Evolutionary conservation across 2,797 vertebrate species (phyloP), one percentile per base, ranked within the genome.

Genomic region (Xenentodon cancila): DNA sequence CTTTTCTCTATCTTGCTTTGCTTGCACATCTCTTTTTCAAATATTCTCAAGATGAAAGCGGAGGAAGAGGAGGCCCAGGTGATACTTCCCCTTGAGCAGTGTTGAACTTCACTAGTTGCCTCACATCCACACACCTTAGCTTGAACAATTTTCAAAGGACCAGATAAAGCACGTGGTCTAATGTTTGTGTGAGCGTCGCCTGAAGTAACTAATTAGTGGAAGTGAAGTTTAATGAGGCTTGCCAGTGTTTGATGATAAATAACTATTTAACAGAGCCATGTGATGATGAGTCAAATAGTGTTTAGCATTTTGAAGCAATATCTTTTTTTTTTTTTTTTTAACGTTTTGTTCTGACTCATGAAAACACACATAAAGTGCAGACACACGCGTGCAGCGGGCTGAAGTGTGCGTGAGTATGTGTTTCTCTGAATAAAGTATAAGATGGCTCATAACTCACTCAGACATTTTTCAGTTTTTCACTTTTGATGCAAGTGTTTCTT

Each of bases 201-300:
- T 75, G 73, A 81, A 80, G 79, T 21, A 75, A 76, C 73, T 81
- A 76, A 79, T 85, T 88, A 75, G 73, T 54, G 49, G 60, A 73
- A 78, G 73, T 77, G 68, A 68, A 68, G 82, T 84, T 53, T 84
- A 86, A 88, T 84, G 79, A 88, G 64, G 70, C 79, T 72, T 81
- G 71, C 72, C 61, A 59, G 66, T 73, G 81, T 79, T 85, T 80
- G 85, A 89, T 79, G 77, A 80, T 72, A 81, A 83, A 84, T 78
- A 86, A 80, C 77, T 71, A 73, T 73, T 57, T 56, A 71, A 63
- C 49, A 64, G 53, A 79, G 65, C 59, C 52, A 71, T 50, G 42
- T 9, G 5, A 43, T 0, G 15, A 50, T 71, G 71, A 75, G 79
- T 82, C 77, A 78, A 57, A 34, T 60, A 27, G 54, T 51, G 43